Conservation (phyloP, 2,113 vertebrate genomes). For the Epinephelus cyanopodus region DNA sequence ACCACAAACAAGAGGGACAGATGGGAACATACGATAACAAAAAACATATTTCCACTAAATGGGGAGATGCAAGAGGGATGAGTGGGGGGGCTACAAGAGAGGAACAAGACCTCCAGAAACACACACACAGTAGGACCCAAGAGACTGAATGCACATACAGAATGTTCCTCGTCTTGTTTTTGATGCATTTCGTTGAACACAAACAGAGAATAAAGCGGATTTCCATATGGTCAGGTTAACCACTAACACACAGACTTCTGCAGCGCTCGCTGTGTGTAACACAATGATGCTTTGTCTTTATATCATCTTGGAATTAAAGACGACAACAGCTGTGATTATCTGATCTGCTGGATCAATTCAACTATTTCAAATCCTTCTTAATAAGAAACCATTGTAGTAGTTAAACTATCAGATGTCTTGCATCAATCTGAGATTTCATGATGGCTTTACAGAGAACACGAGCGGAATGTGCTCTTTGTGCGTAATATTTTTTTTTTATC, state of each 20-base stretch:
- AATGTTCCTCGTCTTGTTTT: background rate
- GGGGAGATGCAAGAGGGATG: constrained; percentile 1
- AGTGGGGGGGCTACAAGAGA: background rate
- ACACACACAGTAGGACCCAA: background rate
- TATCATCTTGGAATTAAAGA: too few relatives aligned
- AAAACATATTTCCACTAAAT: constrained; percentile 15
- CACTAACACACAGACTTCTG: background rate
- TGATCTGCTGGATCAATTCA: too few relatives aligned
- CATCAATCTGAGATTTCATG: too few relatives aligned
- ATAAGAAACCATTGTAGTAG: too few relatives aligned
- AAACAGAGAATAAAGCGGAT: background rate
- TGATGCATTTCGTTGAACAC: background rate
- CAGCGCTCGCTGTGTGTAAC: too few relatives aligned
- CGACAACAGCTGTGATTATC: too few relatives aligned
- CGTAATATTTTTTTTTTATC: too few relatives aligned
- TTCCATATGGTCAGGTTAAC: background rate
- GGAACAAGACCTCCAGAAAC: background rate
- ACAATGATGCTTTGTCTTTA: too few relatives aligned
- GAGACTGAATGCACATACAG: background rate
- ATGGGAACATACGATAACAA: background rate
- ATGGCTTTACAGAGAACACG: too few relatives aligned
- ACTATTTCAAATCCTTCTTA: too few relatives aligned
- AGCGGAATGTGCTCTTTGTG: too few relatives aligned
- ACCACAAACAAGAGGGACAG: background rate
- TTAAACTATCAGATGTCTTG: too few relatives aligned